Evolutionary conservation across 2,797 vertebrate genomes (phyloP), one percentile per base, ranked within the genome.

Genomic region (Ara ararauna): DNA sequence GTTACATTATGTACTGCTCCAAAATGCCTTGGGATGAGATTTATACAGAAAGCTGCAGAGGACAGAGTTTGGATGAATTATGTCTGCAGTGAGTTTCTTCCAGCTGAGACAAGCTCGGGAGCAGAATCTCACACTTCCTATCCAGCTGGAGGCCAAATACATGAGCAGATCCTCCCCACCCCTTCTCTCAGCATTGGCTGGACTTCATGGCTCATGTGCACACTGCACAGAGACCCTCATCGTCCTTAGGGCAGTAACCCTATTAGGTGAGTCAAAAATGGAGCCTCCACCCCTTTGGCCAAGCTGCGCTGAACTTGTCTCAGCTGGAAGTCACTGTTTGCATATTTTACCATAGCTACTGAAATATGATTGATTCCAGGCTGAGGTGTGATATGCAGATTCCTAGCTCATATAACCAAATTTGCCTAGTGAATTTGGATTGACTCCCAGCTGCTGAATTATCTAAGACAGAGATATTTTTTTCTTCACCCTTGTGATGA

Each of bases 311-410:
- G 74, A 93, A 68, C 94, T 93, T 97, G 95, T 96, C 91, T 87
- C 85, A 50, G 96, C 97, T 96, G 85, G 94, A 97, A 97, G 93
- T 10, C 78, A 36, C 91, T 89, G 89, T 80, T 92, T 93, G 91
- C 83, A 7, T 75, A 4, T 86, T 94, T 94, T 95, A 50, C 95
- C 91, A 85, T 58, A 79, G 94, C 92, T 94, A 30, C 95, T 86
- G 85, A 53, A 45, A 87, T 45, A 72, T 45, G 87, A 71, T 65
- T 89, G 95, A 93, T 95, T 88, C 93, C 94, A 87, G 90, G 90
- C 71, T 48, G 82, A 92, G 93, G 93, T 62, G 24, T 84, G 90
- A 92, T 93, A 82, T 10, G n/a, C 54, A 86, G 90, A 66, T 90
- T 67, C 87, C 82, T 27, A 73, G 62, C 92, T 94, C 94, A 44